Conservation (phyloP, 2,888 invertebrate genomes). For the Miltochrista miniata region DNA sequence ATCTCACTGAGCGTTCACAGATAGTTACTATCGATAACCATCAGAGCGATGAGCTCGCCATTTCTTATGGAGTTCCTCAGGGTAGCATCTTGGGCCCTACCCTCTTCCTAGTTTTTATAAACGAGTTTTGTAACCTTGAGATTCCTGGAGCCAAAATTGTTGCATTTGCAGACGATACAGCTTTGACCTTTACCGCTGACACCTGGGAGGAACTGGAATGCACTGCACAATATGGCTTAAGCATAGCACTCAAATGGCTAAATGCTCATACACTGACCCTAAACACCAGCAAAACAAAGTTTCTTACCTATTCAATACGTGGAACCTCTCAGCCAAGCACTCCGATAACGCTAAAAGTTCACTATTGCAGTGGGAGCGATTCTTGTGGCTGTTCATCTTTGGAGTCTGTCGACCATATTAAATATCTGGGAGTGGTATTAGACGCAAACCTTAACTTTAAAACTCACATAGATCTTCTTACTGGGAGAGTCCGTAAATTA, state of each 20-base stretch:
- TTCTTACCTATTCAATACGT: no score
- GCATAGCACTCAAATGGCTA: slow-evolving; percentile 11
- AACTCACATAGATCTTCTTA: no score
- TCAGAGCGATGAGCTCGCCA: neutral
- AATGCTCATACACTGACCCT: neutral
- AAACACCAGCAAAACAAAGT: no score
- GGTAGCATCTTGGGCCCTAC: neutral
- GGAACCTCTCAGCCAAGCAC: no score
- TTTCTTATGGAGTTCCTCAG: neutral
- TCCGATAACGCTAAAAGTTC: no score
- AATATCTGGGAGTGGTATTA: no score
- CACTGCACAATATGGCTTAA: neutral
- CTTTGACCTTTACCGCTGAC: neutral
- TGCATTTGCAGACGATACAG: neutral
- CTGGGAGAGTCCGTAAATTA: no score
- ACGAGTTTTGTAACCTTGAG: neutral
- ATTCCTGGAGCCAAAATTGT: neutral
- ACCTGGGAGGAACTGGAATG: neutral
- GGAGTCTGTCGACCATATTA: no score
- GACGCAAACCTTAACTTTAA: no score
- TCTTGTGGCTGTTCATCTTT: no score
- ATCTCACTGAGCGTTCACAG: neutral
- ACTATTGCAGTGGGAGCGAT: no score
- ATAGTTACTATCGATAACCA: neutral
- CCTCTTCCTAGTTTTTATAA: neutral